A percentile compares a stretch with the other conserved stretches of the same genome.
phyloP scores from a whole-genome alignment of 2,888 invertebrate species.

The Slavum lentiscoides region DNA sequence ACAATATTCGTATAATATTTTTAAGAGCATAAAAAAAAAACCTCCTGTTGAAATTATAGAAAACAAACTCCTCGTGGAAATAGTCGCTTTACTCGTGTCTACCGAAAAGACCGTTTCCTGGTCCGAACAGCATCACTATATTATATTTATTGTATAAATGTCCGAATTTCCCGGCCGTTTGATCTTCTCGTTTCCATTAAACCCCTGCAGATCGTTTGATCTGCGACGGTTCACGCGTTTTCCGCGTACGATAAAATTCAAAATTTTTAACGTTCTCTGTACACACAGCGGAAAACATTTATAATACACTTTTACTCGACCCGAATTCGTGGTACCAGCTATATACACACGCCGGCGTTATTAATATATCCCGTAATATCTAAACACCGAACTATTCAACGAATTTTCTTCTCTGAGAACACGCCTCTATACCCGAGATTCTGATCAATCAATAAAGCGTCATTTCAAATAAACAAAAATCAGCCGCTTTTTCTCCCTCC shows the following conservation, averaged over 20 bases:
- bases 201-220: constrained; percentile 7
- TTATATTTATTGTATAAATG: neutral
- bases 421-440: no score
- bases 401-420: constrained; percentile 2
- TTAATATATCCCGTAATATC: neutral
- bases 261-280: no score
- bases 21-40: no score
- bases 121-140: neutral
- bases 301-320: no score
- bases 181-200: neutral
- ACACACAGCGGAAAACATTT: no score
- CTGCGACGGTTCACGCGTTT: neutral
- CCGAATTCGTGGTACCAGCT: no score
- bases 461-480: constrained; percentile 30
- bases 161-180: neutral
- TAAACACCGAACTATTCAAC: neutral
- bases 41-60: no score
- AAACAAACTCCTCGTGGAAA: no score
- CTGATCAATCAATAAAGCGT: constrained; percentile 16
- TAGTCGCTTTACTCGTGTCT: no score
- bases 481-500: no score
- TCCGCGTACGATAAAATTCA: neutral
- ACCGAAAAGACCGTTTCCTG: neutral
- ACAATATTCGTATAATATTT: no score
- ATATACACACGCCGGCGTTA: neutral